Evolutionary conservation across 1,140 invertebrate genomes (phyloP), one percentile per base, ranked within the genome.

Genomic region (Drosophila nigromelanica): DNA sequence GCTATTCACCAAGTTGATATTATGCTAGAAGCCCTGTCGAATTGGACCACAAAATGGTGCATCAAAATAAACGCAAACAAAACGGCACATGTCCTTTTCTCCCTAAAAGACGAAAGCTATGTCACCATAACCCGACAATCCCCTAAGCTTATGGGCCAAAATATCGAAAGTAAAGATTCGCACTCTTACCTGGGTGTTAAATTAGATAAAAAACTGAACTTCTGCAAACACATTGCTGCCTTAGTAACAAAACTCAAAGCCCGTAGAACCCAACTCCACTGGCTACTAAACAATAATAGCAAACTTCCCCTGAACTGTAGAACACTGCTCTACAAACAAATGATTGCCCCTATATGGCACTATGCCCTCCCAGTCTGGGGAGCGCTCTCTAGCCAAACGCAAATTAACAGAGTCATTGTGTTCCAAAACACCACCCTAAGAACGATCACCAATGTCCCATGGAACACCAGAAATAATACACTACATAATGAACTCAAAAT

Each of bases 61-160:
- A 35, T 35, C 6, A 35, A 35, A 35, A 35, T 35, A 35, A 35
- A 35, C 10, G 33, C 33, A 1, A 35, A 3, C 33, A 35, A 35
- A 35, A 35, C 33, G 3, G 33, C n/a, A 3, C 61, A 63, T n/a
- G 61, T 63, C 10, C 18, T 54, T 0, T 63, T 24, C 11, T 14
- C 48, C n/a, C 21, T 45, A 24, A 24, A 24, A 24, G 21, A 24
- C 3, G 21, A 24, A 24, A 24, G 21, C 21, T 4, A 24, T 24
- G 0, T 24, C 2, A 3, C 2, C 21, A 3, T 24, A 3, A 24
- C 2, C 21, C 21, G 21, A 24, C 21, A 3, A 24, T 3, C 21
- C 21, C 59, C 37, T 4, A 27, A 35, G 24, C 5, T 60, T 4
- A 35, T 47, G 15, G 43, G 30, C 0, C 15, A 18, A 5, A 24